These are phyloP conservation scores for Brachionus calyciflorus DNA, from an alignment of 1,140 invertebrate species.

Conservation along the genomic window DNA sequence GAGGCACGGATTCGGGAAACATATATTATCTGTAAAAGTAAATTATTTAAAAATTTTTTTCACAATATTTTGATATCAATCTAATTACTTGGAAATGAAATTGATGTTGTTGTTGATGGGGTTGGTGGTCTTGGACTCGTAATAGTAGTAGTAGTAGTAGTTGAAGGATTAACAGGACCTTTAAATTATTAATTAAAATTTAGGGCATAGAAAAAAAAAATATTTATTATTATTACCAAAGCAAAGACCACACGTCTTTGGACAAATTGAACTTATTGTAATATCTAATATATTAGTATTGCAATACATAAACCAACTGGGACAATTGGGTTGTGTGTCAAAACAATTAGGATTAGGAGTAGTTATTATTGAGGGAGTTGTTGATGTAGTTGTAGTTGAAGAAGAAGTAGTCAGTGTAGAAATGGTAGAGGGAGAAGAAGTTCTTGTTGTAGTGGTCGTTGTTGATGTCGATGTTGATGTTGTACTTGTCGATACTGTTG, in stretches of 20 bases:
- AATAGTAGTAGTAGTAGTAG: background rate
- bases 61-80: too few species aligned
- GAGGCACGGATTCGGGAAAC: slow-evolving; percentile 52
- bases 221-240: background rate
- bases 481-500: background rate
- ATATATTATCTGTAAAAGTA: slow-evolving; percentile 36
- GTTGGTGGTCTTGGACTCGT: background rate
- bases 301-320: background rate
- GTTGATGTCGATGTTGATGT: background rate
- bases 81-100: too few species aligned
- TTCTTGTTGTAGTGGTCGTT: background rate
- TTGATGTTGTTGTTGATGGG: background rate
- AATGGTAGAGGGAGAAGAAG: background rate
- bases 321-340: background rate
- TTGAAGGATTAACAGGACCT: background rate
- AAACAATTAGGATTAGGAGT: background rate
- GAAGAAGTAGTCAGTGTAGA: background rate
- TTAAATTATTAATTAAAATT: background rate
- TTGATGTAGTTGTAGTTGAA: background rate
- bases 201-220: background rate
- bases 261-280: background rate
- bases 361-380: background rate
- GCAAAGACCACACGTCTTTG: background rate
- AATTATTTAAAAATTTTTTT: background rate
- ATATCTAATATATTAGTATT: background rate